These are phyloP conservation scores for Entelurus aequoreus DNA, from an alignment of 2,113 vertebrate genomes.

Conservation along the genomic window DNA sequence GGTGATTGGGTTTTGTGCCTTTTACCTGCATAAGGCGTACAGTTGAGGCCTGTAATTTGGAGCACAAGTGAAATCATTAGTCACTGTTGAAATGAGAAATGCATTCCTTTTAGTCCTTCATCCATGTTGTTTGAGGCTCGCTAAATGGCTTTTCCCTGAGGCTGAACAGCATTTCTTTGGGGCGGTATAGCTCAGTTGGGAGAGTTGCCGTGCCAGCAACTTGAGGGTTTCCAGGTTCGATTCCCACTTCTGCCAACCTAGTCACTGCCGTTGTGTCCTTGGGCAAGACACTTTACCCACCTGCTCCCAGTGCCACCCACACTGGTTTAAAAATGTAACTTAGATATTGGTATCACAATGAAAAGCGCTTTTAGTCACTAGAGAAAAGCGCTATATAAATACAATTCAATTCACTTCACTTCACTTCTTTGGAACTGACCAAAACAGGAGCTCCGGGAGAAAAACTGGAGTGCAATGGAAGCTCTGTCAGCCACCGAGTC, in stretches of 20 bases:
- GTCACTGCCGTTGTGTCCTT: no score
- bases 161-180: slow-evolving; percentile 97
- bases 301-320: no score
- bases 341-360: no score
- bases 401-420: neutral
- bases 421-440: slow-evolving; percentile 92
- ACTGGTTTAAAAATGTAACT: no score
- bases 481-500: slow-evolving; percentile 99
- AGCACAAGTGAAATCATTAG: slow-evolving; percentile 32
- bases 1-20: slow-evolving; percentile 6
- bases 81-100: slow-evolving; percentile 25
- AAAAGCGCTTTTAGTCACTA: no score
- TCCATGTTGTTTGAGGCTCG: slow-evolving; percentile 30
- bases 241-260: no score
- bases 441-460: slow-evolving; percentile 97
- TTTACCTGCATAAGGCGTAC: slow-evolving; percentile 21
- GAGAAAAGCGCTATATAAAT: no score
- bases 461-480: slow-evolving; percentile 99
- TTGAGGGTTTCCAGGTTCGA: no score
- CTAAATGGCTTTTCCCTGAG: slow-evolving; percentile 55
- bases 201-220: no score
- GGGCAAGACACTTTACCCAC: no score
- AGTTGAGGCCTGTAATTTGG: slow-evolving; percentile 12
- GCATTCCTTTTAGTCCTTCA: slow-evolving; percentile 29
- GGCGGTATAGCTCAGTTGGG: no score